Evolutionary conservation across 2,888 invertebrate species (phyloP).

Genomic region (Athetis lepigone): DNA sequence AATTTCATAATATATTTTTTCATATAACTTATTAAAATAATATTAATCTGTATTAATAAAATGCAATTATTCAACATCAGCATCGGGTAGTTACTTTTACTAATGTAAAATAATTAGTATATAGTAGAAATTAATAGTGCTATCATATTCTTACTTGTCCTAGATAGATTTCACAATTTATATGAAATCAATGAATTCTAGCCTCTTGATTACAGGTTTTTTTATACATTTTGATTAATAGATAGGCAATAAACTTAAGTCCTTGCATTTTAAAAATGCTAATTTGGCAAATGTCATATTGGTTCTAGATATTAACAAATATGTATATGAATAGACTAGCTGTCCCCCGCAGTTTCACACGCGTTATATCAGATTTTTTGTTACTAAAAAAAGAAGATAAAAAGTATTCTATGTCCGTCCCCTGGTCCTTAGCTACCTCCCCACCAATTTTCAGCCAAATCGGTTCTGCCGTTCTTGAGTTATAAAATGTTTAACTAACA

Average conservation of each 20-base stretch:
- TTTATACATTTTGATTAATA: slow-evolving; percentile 34
- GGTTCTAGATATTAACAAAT: no score
- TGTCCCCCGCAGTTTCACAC: no score
- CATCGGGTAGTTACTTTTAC: not conserved
- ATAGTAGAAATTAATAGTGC: not conserved
- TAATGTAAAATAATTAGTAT: not conserved
- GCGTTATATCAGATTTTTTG: no score
- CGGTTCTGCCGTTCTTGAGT: no score
- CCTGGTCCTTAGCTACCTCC: no score
- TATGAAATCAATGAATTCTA: slow-evolving; percentile 17
- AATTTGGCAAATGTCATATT: not conserved
- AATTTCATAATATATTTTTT: not conserved
- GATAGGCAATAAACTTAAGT: slow-evolving; percentile 22
- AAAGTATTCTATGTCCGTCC: no score
- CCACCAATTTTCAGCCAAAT: no score
- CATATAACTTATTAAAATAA: not conserved
- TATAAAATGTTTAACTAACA: no score
- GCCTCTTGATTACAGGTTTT: slow-evolving; percentile 3
- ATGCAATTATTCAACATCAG: not conserved
- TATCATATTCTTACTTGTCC: not conserved
- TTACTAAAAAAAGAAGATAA: no score
- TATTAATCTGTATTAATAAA: slow-evolving; percentile 6
- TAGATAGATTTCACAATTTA: not conserved
- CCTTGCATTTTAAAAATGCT: slow-evolving; percentile 21
- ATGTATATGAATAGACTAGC: no score